A percentile compares a stretch with the other conserved stretches of the same genome.
These are phyloP conservation scores for Petromus typicus DNA, from an alignment of 2,113 vertebrate species.

Conservation along the genomic window DNA sequence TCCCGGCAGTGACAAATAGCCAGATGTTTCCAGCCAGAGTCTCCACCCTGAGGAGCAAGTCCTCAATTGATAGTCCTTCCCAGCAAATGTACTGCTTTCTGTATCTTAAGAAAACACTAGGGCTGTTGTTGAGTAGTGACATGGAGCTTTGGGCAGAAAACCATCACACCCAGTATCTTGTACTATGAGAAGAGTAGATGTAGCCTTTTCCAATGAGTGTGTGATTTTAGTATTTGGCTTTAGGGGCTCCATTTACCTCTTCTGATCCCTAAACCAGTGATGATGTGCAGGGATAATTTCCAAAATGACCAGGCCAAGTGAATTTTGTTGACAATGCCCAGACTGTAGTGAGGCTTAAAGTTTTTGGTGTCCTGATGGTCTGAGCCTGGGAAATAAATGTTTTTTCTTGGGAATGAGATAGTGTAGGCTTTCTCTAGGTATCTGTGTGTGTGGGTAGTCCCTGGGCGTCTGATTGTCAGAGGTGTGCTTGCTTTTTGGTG, in stretches of 20 bases:
- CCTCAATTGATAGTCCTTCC: not conserved
- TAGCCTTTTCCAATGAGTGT: not conserved
- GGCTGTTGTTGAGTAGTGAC: not conserved
- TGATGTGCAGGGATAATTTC: not conserved
- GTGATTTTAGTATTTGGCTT: not conserved
- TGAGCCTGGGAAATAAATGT: not conserved
- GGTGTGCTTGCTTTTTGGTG: not conserved
- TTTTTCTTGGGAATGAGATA: not conserved
- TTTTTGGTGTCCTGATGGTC: not conserved
- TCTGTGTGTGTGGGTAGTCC: not conserved
- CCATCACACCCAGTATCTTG: accelerated
- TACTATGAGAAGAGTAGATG: accelerated
- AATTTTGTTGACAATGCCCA: not conserved
- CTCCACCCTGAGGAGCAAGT: not conserved
- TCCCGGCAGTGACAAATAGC: not conserved
- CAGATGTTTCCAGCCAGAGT: not conserved
- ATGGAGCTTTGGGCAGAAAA: not conserved
- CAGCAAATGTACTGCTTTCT: not conserved
- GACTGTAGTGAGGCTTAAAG: not conserved
- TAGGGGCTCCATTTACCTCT: not conserved
- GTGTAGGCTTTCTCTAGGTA: not conserved
- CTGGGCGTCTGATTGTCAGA: not conserved
- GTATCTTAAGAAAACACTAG: not conserved
- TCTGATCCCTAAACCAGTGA: not conserved
- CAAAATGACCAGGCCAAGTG: not conserved